phyloP scores from a whole-genome alignment of 2,113 vertebrate genomes.

The Rhodinocichla rosea region DNA sequence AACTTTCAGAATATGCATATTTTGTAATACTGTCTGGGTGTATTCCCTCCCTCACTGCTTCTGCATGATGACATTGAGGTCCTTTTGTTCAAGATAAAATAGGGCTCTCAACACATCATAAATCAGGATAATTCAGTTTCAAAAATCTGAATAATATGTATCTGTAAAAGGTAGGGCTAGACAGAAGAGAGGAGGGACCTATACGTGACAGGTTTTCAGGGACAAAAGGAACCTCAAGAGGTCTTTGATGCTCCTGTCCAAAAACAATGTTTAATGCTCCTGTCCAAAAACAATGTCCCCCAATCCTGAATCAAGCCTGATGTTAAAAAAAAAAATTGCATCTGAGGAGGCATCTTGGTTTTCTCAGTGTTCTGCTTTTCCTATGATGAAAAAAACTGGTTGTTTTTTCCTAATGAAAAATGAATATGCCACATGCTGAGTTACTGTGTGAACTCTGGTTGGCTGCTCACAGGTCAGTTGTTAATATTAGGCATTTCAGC shows the following conservation, averaged over 20 bases:
- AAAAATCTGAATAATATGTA: not conserved
- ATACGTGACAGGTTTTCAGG: not conserved
- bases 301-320: not conserved
- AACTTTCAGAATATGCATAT: not conserved
- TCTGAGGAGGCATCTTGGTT: not conserved
- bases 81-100: not conserved
- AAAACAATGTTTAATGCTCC: not conserved
- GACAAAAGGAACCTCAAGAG: not conserved
- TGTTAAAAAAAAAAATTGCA: not conserved
- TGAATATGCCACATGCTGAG: not conserved
- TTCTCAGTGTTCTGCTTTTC: not conserved
- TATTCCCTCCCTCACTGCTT: not conserved
- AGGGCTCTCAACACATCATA: not conserved
- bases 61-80: not conserved
- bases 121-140: not conserved
- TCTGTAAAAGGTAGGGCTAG: not conserved
- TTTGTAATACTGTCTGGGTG: not conserved
- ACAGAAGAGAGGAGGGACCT: not conserved
- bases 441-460: not conserved
- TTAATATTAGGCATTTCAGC: not conserved
- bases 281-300: not conserved
- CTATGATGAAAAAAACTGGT: fast-evolving
- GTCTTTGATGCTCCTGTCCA: not conserved
- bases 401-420: not conserved
- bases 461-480: not conserved